A percentile compares a stretch with the other conserved stretches of the same genome.
These are phyloP conservation scores for Orchesellides sinensis DNA, from an alignment of 2,888 invertebrate species.

Conservation along the genomic window DNA sequence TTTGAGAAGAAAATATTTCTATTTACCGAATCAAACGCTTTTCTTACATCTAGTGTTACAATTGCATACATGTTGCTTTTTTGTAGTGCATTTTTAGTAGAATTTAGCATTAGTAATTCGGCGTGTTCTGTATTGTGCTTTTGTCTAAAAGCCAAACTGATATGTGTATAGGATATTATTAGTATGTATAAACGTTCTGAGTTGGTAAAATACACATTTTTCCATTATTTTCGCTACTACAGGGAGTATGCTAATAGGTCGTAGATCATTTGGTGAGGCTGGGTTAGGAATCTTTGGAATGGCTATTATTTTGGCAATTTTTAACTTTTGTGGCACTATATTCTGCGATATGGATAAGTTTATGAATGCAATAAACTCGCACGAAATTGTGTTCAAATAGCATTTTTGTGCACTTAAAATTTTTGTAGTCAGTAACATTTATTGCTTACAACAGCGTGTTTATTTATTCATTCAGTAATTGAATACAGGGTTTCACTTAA, in stretches of 20 bases:
- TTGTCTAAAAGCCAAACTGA: constrained; percentile 45
- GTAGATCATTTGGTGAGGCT: constrained; percentile 18
- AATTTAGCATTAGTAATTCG: constrained; percentile 7
- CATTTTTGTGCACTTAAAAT: constrained; percentile 10
- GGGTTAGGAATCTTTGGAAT: constrained; percentile 6
- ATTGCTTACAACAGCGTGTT: background rate
- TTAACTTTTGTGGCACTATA: background rate
- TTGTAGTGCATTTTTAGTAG: background rate
- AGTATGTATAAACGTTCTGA: background rate
- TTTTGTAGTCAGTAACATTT: background rate
- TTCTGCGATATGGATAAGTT: no score
- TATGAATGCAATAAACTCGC: constrained; percentile 56
- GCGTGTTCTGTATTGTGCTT: constrained; percentile 18
- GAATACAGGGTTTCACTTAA: background rate
- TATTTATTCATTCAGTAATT: background rate
- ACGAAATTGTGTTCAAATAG: constrained; percentile 47
- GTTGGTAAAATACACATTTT: constrained; percentile 19
- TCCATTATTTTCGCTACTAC: constrained; percentile 33
- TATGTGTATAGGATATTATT: background rate
- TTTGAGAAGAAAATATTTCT: no score
- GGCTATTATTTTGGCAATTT: constrained; percentile 23
- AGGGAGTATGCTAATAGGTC: constrained; percentile 37
- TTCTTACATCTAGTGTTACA: constrained; percentile 19
- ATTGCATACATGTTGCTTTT: background rate
- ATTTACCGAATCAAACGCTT: constrained; percentile 24